Evolutionary conservation across 2,797 vertebrate genomes (phyloP), one percentile per base, ranked within the genome.

Genomic region (Gila robusta): DNA sequence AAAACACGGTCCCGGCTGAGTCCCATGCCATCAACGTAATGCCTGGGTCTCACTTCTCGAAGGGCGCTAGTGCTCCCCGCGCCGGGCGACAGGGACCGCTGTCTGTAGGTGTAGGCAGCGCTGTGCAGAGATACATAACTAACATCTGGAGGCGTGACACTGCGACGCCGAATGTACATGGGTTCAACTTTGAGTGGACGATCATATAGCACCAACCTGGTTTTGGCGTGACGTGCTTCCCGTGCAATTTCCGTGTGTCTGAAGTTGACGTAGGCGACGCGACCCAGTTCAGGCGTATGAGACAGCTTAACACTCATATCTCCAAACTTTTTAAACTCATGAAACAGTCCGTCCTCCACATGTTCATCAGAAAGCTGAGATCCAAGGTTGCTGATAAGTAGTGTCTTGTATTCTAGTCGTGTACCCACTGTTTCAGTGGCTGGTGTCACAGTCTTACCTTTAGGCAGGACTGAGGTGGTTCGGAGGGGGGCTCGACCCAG

Each of bases 291-390:
- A 0, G 98, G 98, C 0, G 98, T 98, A 94, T 98, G 98, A 0
- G 98, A 98, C 72, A 99, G 95, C 56, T 98, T 99, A 79, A 99
- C 96, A 79, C 97, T 99, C 39, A 99, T 98, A 90, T 99, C 98
- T 2, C 98, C 97, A 86, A 99, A 99, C 92, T 98, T 97, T 93
- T 99, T 98, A 92, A 99, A 99, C 93, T 99, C 98, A 80, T 98
- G 98, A 88, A 99, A 98, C 39, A 99, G 95, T 28, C 97, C 96
- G 91, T 99, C 98, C 94, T 99, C 98, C 79, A 98, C 96, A 90
- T 98, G 96, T 93, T 98, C 97, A 90, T 98, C 97, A 0, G 97
- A 96, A 35, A 99, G 95, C 92, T 97, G 96, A 3, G 98, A 96
- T 89, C 97, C 97, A 72, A 99, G 94, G 94, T 98, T 98, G 91